Percentiles rank a stretch among this genome's conserved stretches.
These are phyloP conservation scores for Oryctes rhinoceros DNA, from an alignment of 1,140 invertebrate species.

Conservation along the genomic window DNA sequence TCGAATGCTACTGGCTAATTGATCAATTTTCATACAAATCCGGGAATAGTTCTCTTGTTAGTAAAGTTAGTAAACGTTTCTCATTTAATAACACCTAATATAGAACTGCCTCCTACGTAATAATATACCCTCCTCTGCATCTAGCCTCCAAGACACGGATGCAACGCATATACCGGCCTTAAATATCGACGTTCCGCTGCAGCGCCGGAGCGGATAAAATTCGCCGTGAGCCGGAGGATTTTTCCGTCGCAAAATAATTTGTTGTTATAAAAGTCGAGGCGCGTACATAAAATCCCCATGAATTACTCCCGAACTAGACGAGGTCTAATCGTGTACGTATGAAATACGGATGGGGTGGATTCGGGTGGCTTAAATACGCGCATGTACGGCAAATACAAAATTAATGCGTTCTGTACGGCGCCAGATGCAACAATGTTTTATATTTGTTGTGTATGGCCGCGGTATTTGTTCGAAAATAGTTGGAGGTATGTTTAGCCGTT, in stretches of 20 bases:
- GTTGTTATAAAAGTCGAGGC: constrained; percentile 30
- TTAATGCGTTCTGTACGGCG: neutral
- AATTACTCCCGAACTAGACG: constrained; percentile 5
- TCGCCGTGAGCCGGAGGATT: neutral
- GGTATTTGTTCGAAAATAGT: too few relatives aligned
- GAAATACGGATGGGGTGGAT: neutral
- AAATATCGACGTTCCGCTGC: neutral
- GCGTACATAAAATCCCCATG: neutral
- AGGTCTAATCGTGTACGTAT: neutral
- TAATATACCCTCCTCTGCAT: too few relatives aligned
- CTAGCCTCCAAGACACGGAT: too few relatives aligned
- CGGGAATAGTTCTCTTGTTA: too few relatives aligned
- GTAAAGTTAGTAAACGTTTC: too few relatives aligned
- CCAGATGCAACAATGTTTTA: neutral
- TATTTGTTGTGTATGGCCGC: too few relatives aligned
- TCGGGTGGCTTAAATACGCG: neutral
- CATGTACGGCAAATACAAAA: neutral
- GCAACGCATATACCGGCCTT: too few relatives aligned
- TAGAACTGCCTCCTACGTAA: too few relatives aligned
- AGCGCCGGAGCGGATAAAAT: neutral
- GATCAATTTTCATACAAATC: too few relatives aligned
- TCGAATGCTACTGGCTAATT: too few relatives aligned
- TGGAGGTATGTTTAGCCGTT: too few relatives aligned
- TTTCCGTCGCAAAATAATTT: constrained; percentile 3
- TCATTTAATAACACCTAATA: too few relatives aligned